Evolutionary conservation across 1,140 invertebrate species (phyloP), one percentile per base, ranked within the genome.

Genomic region (Scaptomyza hsui): DNA sequence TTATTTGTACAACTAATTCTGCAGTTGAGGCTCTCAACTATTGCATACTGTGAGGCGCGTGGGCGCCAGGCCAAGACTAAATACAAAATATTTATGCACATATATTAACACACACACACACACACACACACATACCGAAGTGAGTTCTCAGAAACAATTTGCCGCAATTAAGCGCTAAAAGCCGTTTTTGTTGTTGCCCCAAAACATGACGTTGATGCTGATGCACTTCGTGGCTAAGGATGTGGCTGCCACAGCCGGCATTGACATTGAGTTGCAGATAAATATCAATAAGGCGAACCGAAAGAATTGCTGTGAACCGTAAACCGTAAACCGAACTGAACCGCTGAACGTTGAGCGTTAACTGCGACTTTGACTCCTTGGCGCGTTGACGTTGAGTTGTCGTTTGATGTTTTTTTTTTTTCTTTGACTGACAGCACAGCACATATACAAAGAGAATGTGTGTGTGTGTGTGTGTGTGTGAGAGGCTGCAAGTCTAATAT

Each of bases 1-100:
- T 88, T 88, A 88, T 88, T 88, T 88, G 55, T 49, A 69, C 65
- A 88, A 88, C 83, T 88, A 88, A 88, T 88, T 68, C 82, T n/a
- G n/a, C 74, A 55, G 56, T 41, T 59, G 68, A 52, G 48, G 52
- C 4, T 13, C 18, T 39, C 29, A 3, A 18, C 16, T 24, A 16
- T 37, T 56, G 37, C 67, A 45, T 56, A 41, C 60, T 19, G 9
- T 13, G n/a, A 60, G 69, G 69, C 61, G 69, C 61, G 69, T 72
- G 69, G 69, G 69, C 62, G 69, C 15, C 41, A 24, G 16, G 4
- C 49, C 39, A 12, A 52, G n/a, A 53, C 9, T 32, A 9, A 32
- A 32, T 12, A 24, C 24, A 32, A 9, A 37, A 37, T 37, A 63
- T 55, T 41, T 48, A 63, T 63, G 42, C 44, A 64, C 51, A 55